Evolutionary conservation across 2,797 vertebrate species (phyloP), one percentile per base, ranked within the genome.

Genomic region (Mionectes olivaceus): DNA sequence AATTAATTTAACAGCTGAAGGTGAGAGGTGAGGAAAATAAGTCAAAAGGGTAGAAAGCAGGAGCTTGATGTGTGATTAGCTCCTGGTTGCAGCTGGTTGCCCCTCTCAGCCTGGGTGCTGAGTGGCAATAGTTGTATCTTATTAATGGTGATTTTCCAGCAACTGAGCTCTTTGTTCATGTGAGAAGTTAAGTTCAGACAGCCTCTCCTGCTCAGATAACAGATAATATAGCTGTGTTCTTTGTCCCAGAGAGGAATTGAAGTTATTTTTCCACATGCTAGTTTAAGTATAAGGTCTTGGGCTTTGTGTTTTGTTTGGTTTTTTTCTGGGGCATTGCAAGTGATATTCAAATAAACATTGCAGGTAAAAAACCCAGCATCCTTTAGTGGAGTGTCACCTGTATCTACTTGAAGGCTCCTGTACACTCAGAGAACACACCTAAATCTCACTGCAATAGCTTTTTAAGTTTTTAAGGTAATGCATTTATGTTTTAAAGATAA

Each of bases 231-330:
- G 22, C 2, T 67, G 27, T 22, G 4, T 1, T 63, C 0, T 12
- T 4, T 49, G 19, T 39, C 4, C 1, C 1, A 7, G 43, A 23
- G 17, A 67, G 37, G 14, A 24, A 33, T 1, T 68, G 49, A 39
- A 33, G 19, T 30, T 33, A 0, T 52, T 83, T 85, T 85, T 43
- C 2, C 0, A 1, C 0, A 0, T 49, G 16, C 5, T 79, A 0
- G 11, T 61, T 81, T 96, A 77, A 87, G 78, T 95, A 55, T 12
- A 19, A 49, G 7, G 8, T 46, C 0, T 63, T 67, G 5, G 16
- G 9, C 6, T 73, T 5, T 17, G 3, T 16, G 19, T 46, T 46
- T 46, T 19, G 21, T 39, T 39, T 39, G 39, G 39, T 23, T 46
- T 46, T 41, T 43, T 4, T 7, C 11, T 63, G 24, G 7, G 13